Evolutionary conservation across 2,113 vertebrate species (phyloP).

Genomic region (Peromyscus polionotus): DNA sequence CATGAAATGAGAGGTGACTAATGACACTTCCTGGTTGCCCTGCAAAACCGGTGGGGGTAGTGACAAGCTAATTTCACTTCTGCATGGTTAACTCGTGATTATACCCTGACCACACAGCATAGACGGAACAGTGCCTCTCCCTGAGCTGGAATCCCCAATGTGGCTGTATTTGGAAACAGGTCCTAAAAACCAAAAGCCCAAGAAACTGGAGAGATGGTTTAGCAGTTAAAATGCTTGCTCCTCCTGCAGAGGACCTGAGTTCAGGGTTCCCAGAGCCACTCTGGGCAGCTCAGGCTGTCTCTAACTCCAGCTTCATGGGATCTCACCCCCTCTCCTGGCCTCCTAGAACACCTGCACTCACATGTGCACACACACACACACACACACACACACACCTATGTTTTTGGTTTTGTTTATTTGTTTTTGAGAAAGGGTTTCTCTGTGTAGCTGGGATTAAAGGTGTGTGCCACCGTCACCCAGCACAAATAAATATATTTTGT

Average conservation of each 20-base stretch:
- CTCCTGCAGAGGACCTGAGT: neutral
- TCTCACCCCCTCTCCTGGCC: neutral
- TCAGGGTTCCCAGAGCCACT: neutral
- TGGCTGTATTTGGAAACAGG: neutral
- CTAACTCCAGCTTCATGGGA: neutral
- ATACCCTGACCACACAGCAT: neutral
- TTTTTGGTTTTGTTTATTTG: neutral
- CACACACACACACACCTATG: neutral
- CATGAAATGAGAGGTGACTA: neutral
- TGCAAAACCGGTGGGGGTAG: neutral
- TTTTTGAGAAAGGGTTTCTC: neutral
- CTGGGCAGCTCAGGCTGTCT: neutral
- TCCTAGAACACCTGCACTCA: neutral
- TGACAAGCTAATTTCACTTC: neutral
- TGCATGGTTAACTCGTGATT: neutral
- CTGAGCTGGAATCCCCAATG: neutral
- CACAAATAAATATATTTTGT: neutral
- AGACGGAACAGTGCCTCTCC: neutral
- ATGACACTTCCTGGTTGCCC: neutral
- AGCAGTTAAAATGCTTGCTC: neutral
- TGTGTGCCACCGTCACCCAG: neutral
- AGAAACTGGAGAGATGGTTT: neutral
- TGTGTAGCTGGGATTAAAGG: neutral
- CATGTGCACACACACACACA: fast-evolving
- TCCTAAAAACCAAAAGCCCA: neutral